Evolutionary conservation across 1,140 invertebrate genomes (phyloP), one percentile per base, ranked within the genome.

Genomic region (Drosophila melanica): DNA sequence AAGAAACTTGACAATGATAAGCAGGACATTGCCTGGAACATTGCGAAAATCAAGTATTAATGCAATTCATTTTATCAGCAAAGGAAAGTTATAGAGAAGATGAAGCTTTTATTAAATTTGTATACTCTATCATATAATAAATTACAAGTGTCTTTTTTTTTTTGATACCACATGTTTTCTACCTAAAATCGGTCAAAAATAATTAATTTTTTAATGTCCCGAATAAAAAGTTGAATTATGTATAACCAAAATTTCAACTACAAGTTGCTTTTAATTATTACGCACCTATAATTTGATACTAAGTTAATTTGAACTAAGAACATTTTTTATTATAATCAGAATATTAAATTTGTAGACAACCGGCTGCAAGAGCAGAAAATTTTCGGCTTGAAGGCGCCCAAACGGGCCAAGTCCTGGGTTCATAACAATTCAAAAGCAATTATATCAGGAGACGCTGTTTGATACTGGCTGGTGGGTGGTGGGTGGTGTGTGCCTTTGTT

Each of bases 41-140:
- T 37, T 27, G 4, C n/a, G 11, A 12, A 37, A 74, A 66, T 63
- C 80, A 77, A 81, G 76, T 81, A 81, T 77, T 81, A 63, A 81
- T 81, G 78, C 80, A 80, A 59, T 76, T 77, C 77, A 76, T 67
- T 80, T 80, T 72, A 80, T 72, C 71, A 80, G 66, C 57, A 60
- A 44, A 42, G 48, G 30, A 14, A 70, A 71, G 66, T 70, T 71
- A 58, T 33, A 67, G 63, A 76, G 18, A 30, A 41, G 3, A 14
- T 8, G 33, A 35, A 35, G 33, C 8, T 8, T 9, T 0, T 35
- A 3, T 35, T 10, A 0, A 35, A 35, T 35, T 35, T 10, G 1
- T 33, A 33, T 33, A 33, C 8, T 8, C 8, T 33, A 8, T 33
- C 8, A 7, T 30, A 30, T 30, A 30, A 30, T 30, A 30, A 3